phyloP scores from a whole-genome alignment of 2,113 vertebrate genomes.

The Silurus meridionalis region DNA sequence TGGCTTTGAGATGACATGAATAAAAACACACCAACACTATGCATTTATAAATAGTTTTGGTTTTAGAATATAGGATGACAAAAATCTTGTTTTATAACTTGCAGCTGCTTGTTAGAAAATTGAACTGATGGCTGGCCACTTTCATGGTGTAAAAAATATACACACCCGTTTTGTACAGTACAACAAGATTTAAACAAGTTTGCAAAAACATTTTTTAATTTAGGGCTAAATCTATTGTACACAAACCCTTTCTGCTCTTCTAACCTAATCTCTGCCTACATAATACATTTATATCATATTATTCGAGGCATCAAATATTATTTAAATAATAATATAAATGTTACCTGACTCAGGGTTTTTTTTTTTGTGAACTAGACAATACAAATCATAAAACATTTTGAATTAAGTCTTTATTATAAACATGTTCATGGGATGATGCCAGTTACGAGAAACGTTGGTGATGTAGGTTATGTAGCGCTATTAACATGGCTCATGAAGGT shows the following conservation, averaged over 20 bases:
- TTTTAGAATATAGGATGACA: not conserved
- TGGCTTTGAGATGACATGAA: not conserved
- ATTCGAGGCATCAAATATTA: not conserved
- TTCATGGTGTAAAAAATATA: not conserved
- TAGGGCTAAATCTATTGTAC: not conserved
- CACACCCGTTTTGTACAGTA: too few species aligned
- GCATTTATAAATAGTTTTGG: not conserved
- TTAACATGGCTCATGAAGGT: not conserved
- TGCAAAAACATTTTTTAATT: too few species aligned
- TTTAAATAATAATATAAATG: not conserved
- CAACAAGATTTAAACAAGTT: not conserved
- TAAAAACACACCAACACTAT: not conserved
- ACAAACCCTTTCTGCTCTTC: not conserved
- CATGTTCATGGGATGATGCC: not conserved
- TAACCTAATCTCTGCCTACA: not conserved
- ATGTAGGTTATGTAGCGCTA: too few species aligned
- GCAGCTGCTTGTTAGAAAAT: not conserved
- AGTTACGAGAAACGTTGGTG: not conserved
- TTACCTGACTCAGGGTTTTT: not conserved
- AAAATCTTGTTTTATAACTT: not conserved
- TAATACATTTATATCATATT: too few species aligned
- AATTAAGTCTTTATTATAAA: not conserved
- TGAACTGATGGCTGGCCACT: not conserved
- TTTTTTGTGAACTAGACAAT: not conserved
- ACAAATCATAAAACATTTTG: not conserved